Evolutionary conservation across 2,888 invertebrate genomes (phyloP).

Genomic region (Callosobruchus maculatus): DNA sequence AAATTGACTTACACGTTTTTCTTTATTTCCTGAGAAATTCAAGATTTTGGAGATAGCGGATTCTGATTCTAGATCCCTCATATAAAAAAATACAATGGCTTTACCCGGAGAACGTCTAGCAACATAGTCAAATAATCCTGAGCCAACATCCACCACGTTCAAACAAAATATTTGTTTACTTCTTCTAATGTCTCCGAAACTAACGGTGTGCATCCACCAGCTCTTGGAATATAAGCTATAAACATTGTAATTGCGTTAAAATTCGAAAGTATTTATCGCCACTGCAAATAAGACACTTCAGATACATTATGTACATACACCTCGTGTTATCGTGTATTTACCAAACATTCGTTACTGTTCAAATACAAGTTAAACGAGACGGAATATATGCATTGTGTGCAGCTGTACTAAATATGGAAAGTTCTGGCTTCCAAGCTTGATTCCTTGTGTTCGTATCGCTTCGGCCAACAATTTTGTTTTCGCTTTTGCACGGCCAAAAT

Average conservation of each 20-base stretch:
- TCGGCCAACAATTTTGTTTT: neutral
- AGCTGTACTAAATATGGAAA: neutral
- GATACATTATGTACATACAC: neutral
- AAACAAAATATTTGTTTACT: no score
- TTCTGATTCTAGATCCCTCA: no score
- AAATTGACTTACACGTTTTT: no score
- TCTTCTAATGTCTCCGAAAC: no score
- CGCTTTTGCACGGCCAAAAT: neutral
- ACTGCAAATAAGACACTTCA: neutral
- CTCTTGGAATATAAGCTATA: neutral
- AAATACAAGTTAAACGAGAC: neutral
- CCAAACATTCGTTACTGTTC: neutral
- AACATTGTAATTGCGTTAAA: neutral
- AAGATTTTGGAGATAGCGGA: no score
- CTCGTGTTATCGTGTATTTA: neutral
- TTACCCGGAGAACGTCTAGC: no score
- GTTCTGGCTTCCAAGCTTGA: neutral
- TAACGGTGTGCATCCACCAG: neutral
- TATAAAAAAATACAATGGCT: no score
- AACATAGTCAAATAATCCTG: no score
- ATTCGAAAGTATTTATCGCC: neutral
- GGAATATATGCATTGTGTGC: neutral
- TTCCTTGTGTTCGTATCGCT: neutral
- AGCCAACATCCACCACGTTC: no score
- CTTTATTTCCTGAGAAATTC: no score